phyloP scores from a whole-genome alignment of 92 coral and sea anemone species.

The Diadumene lineata region DNA sequence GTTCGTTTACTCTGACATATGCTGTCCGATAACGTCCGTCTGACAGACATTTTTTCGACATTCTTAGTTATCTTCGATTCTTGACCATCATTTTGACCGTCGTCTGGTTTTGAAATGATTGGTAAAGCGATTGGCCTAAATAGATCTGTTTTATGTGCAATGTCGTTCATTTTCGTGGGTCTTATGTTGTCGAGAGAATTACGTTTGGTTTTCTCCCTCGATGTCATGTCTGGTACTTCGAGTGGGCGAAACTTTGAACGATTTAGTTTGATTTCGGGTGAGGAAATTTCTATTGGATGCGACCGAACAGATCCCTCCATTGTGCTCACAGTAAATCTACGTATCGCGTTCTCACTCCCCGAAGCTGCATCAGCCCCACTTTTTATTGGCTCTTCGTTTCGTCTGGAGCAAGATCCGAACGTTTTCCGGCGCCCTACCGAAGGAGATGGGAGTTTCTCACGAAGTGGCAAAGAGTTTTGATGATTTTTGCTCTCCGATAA shows the following conservation, averaged over 20 bases:
- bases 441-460: conserved; percentile 13
- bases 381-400: conserved; percentile 4
- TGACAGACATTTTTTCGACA: conserved; percentile 2
- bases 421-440: conserved; percentile 13
- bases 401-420: conserved; percentile 1
- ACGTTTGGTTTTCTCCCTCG: neutral
- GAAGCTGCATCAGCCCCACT: neutral
- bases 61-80: neutral
- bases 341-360: conserved; percentile 4
- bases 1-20: conserved; percentile 39
- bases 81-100: neutral
- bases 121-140: conserved; percentile 17
- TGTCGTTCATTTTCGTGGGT: neutral
- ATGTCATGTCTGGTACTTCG: conserved; percentile 14
- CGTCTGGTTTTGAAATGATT: conserved; percentile 19
- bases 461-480: neutral
- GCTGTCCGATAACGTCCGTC: conserved; percentile 28
- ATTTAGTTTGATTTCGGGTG: conserved; percentile 20
- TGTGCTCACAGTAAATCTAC: conserved; percentile 27
- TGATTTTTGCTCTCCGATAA: neutral
- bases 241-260: conserved; percentile 28
- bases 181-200: neutral
- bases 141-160: neutral
- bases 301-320: conserved; percentile 18
- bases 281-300: neutral